Base-by-base conservation (phyloP, 2,113 vertebrate species). In the Nyctibius bracteatus region DNA sequence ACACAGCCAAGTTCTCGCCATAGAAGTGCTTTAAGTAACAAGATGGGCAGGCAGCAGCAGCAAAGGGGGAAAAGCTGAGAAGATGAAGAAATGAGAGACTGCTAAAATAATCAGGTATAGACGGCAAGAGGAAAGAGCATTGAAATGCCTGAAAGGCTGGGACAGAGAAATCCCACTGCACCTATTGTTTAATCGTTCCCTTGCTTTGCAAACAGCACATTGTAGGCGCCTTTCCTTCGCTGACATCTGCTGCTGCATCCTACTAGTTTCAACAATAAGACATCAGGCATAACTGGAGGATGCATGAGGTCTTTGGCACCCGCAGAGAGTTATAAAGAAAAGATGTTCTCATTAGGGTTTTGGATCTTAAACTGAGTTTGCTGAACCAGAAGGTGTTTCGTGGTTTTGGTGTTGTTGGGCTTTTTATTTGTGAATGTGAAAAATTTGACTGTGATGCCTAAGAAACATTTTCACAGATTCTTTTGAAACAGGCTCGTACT, bases 261-360 rank as follows among this genome's bases (percentile, higher is more conserved):
- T 7, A 7, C 30, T 78, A 28, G 77, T 46, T 86, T 67, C 82
- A 84, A 14, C 17, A 73, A 3, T 7, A 73, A 71, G 35, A 33
- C 28, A 77, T 10, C 33, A 71, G 51, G 41, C 30, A 24, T 37
- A 77, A 78, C 37, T 33, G 30, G 58, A 31, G 31, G 19, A 84
- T n/a, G 35, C 62, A 59, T 2, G 0, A 17, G 15, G 18, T 30
- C 28, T 39, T 62, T 1, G 1, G 62, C 58, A 49, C 14, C 73
- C 35, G 25, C 31, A 59, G 58, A 1, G 3, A 80, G 44, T 46
- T 61, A 79, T 24, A 43, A 89, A 80, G 55, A 49, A 46, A 88
- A 65, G 16, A 58, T 5, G 1, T 39, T 80, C 19, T 71, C 11
- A 7, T 14, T 47, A 13, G 0, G 15, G 0, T 6, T 35, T 81